Percentiles rank a stretch among this genome's conserved stretches.
Conservation (phyloP, 2,888 invertebrate genomes). For the Linyphia triangularis region DNA sequence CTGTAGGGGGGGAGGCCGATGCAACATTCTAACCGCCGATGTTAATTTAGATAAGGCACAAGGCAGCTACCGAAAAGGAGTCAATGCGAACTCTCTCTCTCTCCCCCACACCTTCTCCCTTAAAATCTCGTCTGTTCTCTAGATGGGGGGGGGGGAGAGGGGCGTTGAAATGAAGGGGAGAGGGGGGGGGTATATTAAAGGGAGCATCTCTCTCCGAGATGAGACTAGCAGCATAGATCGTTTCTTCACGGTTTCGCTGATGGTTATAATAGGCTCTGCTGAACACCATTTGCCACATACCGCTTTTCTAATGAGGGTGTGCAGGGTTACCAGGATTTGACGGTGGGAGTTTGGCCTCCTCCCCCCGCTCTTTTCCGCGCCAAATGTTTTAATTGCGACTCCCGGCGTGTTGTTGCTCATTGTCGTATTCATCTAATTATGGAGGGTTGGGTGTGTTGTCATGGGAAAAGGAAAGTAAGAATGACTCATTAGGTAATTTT, state of each 20-base stretch:
- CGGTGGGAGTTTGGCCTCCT: too few species aligned
- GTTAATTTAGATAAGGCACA: constrained; percentile 73
- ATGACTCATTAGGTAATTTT: constrained; percentile 59
- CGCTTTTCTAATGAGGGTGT: constrained; percentile 71
- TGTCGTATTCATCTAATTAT: constrained; percentile 53
- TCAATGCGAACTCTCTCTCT: constrained; percentile 16
- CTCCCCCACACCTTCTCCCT: neutral
- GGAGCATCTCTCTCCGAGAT: constrained; percentile 38
- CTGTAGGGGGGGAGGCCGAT: constrained; percentile 6
- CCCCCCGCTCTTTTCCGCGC: constrained; percentile 38
- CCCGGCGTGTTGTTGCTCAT: neutral
- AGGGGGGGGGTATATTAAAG: constrained; percentile 40
- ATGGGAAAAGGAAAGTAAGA: constrained; percentile 35
- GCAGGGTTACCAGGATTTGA: constrained; percentile 59
- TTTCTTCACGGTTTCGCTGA: constrained; percentile 69
- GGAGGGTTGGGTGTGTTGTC: constrained; percentile 21
- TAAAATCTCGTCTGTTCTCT: constrained; percentile 51
- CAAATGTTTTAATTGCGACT: constrained; percentile 69
- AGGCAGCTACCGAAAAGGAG: constrained; percentile 31
- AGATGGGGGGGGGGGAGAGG: constrained; percentile 20
- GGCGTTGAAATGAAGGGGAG: constrained; percentile 37
- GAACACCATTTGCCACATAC: constrained; percentile 72
- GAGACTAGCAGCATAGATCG: constrained; percentile 57
- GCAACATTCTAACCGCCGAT: constrained; percentile 66
- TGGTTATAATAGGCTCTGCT: constrained; percentile 73